These are phyloP conservation scores for Alectura lathami DNA, from an alignment of 2,113 vertebrate species.

Conservation along the genomic window DNA sequence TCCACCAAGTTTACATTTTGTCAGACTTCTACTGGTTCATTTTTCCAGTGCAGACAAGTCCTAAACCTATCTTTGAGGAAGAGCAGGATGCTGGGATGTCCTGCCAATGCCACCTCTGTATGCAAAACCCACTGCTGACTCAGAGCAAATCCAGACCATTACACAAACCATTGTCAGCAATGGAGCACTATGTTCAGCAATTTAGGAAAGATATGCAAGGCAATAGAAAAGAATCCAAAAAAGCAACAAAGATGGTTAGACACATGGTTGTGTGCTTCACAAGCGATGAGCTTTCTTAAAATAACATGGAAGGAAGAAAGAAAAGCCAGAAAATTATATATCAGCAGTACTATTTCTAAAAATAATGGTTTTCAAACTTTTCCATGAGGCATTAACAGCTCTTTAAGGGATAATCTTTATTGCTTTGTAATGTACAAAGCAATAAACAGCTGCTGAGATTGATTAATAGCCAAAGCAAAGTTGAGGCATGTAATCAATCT, in stretches of 20 bases:
- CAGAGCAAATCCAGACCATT: neutral
- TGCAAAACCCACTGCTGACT: neutral
- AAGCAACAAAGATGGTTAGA: constrained; percentile 34
- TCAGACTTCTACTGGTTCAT: neutral
- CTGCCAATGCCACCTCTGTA: neutral
- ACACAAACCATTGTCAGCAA: neutral
- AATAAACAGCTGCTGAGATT: constrained; percentile 71
- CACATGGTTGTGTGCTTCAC: neutral
- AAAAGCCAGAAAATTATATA: constrained; percentile 57
- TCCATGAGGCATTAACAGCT: constrained; percentile 63
- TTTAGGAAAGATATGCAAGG: neutral
- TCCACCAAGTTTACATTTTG: neutral
- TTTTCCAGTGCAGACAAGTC: neutral
- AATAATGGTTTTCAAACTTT: constrained; percentile 68
- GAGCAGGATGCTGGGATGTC: neutral
- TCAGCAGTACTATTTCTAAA: constrained; percentile 55
- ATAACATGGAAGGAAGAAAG: neutral
- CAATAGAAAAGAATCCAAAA: neutral
- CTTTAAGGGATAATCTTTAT: constrained; percentile 71
- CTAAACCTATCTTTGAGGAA: neutral
- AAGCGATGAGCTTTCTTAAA: neutral
- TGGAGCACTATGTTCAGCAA: neutral
- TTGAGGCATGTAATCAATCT: constrained; percentile 71
- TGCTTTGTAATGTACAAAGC: constrained; percentile 69
- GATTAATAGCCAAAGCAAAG: constrained; percentile 72